Evolutionary conservation across 2,888 invertebrate genomes (phyloP), one percentile per base, ranked within the genome.

Genomic region (Erpobdella octoculata): DNA sequence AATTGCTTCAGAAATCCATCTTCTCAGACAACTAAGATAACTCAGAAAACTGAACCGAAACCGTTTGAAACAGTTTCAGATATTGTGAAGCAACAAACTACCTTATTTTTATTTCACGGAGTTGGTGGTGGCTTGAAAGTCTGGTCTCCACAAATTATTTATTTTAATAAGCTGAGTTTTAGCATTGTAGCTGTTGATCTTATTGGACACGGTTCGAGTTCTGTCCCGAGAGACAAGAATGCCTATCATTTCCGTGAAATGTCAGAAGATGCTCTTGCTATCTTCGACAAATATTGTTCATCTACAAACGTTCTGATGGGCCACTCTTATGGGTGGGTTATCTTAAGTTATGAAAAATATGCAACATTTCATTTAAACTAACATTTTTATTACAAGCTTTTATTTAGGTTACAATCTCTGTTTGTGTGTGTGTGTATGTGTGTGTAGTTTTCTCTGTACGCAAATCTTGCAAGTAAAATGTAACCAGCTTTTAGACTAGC

Each of bases 181-280:
- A 88, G 88, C 78, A 85, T 88, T 71, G 83, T 88, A 15, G 88
- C 88, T 0, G 88, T 88, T 18, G 89, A 89, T 79, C 83, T 89
- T 80, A 81, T 89, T 46, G 89, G 89, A 0, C 89, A 89, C 79
- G 89, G 89, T 0, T 85, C 86, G 78, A 88, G 88, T 78, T 86
- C 86, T 62, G 86, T 87, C 9, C 88, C 89, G 15, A 82, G 85
- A 73, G 83, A 85, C 73, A 78, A 84, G 1, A 82, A 82, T 70
- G 86, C 86, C 59, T 89, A 89, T 78, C 85, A 84, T 37, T 89
- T 89, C 78, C 83, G 85, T 72, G 86, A 86, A 77, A 83, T 89
- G 61, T 80, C 88, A 72, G 83, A 85, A 73, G 88, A 89, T 78
- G 79, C 87, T 6, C 83, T 88, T 33, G 83, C 84, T 61, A 82